These are phyloP conservation scores for Tinamus major DNA, from an alignment of 2,797 vertebrate genomes.

Conservation along the genomic window DNA sequence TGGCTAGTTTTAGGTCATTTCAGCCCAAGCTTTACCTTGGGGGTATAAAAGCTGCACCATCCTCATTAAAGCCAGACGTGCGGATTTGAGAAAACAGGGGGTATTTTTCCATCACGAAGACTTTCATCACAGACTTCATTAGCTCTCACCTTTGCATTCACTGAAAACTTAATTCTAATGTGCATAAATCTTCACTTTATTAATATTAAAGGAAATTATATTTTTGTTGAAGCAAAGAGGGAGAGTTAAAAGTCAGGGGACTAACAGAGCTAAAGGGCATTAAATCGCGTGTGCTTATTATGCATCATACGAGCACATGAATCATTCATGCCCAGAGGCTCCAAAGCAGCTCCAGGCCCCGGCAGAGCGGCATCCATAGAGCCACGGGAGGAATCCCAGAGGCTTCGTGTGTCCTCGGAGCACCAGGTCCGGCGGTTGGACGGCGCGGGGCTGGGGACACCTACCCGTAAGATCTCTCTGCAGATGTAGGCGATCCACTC, in stretches of 20 bases:
- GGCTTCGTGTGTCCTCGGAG: background rate
- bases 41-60: background rate
- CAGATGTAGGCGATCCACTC: slow-evolving; percentile 98
- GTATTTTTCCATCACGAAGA: background rate
- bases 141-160: background rate
- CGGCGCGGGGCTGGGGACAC: slow-evolving; percentile 14
- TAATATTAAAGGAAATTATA: background rate
- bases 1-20: background rate
- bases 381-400: background rate
- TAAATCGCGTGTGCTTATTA: slow-evolving; percentile 51
- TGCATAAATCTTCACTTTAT: slow-evolving; percentile 6
- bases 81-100: slow-evolving; percentile 25
- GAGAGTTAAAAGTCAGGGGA: slow-evolving; percentile 17
- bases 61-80: slow-evolving; percentile 2
- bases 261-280: slow-evolving; percentile 19
- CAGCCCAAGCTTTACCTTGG: background rate
- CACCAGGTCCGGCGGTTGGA: background rate
- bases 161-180: background rate
- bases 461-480: slow-evolving; percentile 95
- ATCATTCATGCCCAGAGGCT: slow-evolving; percentile 49
- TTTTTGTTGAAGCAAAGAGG: slow-evolving; percentile 13
- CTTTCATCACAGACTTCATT: background rate
- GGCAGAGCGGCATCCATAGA: background rate
- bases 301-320: slow-evolving; percentile 58
- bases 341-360: background rate